These are phyloP conservation scores for Chauna torquata DNA, from an alignment of 2,113 vertebrate genomes.

Conservation along the genomic window DNA sequence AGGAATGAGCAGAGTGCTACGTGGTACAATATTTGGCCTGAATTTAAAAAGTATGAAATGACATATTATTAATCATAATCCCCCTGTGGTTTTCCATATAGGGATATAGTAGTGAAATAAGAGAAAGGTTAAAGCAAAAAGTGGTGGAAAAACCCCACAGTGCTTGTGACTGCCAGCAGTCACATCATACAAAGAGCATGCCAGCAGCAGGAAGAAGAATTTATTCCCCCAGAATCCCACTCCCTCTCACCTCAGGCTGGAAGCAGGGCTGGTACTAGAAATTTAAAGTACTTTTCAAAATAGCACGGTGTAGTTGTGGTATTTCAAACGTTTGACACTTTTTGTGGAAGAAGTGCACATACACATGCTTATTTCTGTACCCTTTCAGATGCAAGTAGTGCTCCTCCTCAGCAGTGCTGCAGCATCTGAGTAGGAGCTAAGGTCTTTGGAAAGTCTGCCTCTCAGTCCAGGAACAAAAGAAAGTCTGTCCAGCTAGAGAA, in stretches of 20 bases:
- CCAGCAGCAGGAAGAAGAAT: background rate
- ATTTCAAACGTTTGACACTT: background rate
- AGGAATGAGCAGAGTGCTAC: accelerated
- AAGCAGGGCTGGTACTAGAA: background rate
- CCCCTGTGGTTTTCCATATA: background rate
- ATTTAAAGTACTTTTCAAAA: background rate
- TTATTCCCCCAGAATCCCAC: accelerated
- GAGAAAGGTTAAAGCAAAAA: background rate
- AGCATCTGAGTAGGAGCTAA: accelerated
- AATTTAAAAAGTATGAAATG: accelerated
- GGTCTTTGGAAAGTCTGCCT: background rate
- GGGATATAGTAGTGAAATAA: background rate
- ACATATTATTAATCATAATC: too few species aligned
- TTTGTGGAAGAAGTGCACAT: background rate
- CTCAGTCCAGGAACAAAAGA: background rate
- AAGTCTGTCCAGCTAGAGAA: background rate
- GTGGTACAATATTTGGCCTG: accelerated
- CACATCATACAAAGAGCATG: background rate
- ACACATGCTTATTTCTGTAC: background rate
- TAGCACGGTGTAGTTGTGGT: background rate
- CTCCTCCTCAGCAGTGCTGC: background rate
- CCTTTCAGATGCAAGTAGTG: accelerated
- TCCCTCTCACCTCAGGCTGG: accelerated
- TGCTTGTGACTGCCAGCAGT: accelerated
- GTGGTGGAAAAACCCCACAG: too few species aligned